phyloP scores from a whole-genome alignment of 2,113 vertebrate genomes.

The Pyrgilauda ruficollis region DNA sequence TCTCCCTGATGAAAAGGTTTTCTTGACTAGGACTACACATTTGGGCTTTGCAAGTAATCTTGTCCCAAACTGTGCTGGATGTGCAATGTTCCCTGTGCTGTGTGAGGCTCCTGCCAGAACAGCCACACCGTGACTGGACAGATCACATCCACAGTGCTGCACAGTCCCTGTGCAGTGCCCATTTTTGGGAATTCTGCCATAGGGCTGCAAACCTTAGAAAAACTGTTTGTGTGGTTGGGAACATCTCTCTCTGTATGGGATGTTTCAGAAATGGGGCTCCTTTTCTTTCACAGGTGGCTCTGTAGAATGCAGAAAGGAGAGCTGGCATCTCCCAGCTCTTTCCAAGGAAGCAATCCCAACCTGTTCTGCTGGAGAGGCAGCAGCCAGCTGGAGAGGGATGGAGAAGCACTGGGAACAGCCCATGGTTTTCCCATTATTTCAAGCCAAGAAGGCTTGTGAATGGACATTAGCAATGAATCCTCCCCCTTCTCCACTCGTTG shows the following conservation, averaged over 20 bases:
- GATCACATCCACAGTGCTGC: background rate
- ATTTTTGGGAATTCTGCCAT: no score
- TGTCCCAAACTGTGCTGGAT: background rate
- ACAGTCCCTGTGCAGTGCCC: background rate
- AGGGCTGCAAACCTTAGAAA: background rate
- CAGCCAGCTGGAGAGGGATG: fast-evolving
- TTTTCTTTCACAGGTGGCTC: background rate
- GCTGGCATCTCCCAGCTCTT: background rate
- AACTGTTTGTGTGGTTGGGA: fast-evolving
- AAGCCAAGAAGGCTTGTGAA: background rate
- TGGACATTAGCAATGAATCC: background rate
- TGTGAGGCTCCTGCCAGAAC: background rate
- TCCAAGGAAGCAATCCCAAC: background rate
- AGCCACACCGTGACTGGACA: background rate
- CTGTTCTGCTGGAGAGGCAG: background rate
- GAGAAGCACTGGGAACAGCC: background rate
- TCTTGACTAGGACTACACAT: background rate
- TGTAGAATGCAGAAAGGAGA: background rate
- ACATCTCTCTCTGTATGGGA: background rate
- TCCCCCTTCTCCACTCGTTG: background rate
- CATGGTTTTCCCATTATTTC: background rate
- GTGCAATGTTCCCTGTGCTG: background rate
- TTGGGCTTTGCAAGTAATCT: background rate
- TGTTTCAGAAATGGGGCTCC: background rate
- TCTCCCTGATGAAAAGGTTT: background rate